Evolutionary conservation across 2,888 invertebrate species (phyloP).

Genomic region (Oegoconia quadripuncta): DNA sequence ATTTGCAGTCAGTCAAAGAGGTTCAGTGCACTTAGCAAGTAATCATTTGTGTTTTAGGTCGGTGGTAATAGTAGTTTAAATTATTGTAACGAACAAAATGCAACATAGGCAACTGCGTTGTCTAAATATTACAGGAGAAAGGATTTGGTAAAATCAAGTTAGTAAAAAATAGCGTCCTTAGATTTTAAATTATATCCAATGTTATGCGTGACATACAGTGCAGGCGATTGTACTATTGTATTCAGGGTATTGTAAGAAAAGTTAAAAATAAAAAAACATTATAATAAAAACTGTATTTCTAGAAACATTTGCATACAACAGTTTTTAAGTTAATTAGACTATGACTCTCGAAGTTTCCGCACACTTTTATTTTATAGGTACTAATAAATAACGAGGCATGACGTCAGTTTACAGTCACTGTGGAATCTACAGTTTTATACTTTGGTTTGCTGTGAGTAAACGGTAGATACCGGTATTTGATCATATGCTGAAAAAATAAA

Average conservation of each 20-base stretch:
- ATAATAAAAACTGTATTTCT: constrained; percentile 75
- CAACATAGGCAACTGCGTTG: no score
- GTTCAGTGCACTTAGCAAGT: no score
- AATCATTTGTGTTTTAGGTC: no score
- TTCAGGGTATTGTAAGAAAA: not conserved
- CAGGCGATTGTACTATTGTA: no score
- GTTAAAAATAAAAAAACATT: constrained; percentile 55
- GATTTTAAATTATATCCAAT: no score
- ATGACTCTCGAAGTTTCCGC: constrained; percentile 37
- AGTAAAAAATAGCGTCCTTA: no score
- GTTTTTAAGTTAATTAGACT: constrained; percentile 56
- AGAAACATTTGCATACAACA: constrained; percentile 70
- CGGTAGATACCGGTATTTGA: constrained; percentile 98
- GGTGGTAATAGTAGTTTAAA: no score
- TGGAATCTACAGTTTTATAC: constrained; percentile 83
- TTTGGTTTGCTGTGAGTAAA: constrained; percentile 99
- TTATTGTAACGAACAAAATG: no score
- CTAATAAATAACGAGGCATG: constrained; percentile 15
- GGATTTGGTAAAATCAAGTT: no score
- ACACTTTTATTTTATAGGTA: constrained; percentile 13
- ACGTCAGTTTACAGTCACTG: constrained; percentile 67
- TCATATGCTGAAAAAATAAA: constrained; percentile 94
- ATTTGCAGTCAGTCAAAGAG: no score
- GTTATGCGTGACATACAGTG: no score
- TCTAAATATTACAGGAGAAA: no score